These are phyloP conservation scores for Pachyrhynchus sulphureomaculatus DNA, from an alignment of 1,140 invertebrate species.

Conservation along the genomic window DNA sequence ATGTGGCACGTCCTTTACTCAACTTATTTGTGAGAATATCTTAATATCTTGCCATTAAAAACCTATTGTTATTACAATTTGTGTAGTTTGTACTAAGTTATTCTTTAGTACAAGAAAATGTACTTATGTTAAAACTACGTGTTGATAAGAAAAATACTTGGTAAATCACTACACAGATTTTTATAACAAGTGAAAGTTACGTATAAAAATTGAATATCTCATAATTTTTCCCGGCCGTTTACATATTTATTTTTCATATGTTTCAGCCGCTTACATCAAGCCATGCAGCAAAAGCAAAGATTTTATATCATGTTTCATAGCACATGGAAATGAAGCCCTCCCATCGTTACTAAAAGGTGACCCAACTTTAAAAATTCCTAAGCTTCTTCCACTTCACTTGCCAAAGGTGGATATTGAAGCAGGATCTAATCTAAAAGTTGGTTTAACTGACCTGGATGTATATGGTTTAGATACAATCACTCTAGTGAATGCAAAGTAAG, in stretches of 20 bases:
- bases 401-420: slow-evolving; percentile 36
- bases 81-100: too few relatives aligned
- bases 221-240: too few relatives aligned
- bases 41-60: too few relatives aligned
- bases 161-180: too few relatives aligned
- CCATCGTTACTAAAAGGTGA: slow-evolving; percentile 35
- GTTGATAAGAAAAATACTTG: too few relatives aligned
- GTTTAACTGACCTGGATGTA: slow-evolving; percentile 30
- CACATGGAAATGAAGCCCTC: slow-evolving; percentile 40
- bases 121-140: too few relatives aligned
- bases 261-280: slow-evolving; percentile 47
- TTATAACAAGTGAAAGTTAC: too few relatives aligned
- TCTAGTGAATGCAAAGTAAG: slow-evolving; percentile 39
- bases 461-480: slow-evolving; percentile 34
- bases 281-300: slow-evolving; percentile 43
- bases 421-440: slow-evolving; percentile 34
- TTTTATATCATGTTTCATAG: slow-evolving; percentile 44
- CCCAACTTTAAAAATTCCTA: slow-evolving; percentile 25
- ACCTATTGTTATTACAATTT: too few relatives aligned
- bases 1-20: too few relatives aligned
- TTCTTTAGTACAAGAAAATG: too few relatives aligned
- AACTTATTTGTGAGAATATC: too few relatives aligned
- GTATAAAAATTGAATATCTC: too few relatives aligned
- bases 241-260: neutral
- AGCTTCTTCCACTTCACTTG: slow-evolving; percentile 36